Conservation (phyloP, 1,140 invertebrate genomes). For the Helicoverpa armigera region DNA sequence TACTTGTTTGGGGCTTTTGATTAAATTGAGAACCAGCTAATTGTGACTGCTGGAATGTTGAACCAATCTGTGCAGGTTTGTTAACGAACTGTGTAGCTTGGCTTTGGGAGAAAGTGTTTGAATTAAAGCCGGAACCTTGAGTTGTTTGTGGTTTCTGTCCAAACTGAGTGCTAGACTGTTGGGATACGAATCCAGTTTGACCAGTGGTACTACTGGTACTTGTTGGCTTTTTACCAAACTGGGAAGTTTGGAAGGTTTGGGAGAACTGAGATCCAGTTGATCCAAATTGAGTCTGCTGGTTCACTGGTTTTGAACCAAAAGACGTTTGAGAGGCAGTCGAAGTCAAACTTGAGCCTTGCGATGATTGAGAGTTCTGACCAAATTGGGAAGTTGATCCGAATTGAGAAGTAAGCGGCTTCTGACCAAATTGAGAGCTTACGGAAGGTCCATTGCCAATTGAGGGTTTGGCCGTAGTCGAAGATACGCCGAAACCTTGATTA, state of each 20-base stretch:
- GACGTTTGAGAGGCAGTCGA: not conserved
- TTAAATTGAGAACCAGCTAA: conserved; percentile 6
- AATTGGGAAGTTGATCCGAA: not conserved
- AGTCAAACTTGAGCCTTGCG: not conserved
- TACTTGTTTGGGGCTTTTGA: conserved; percentile 13
- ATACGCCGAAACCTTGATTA: not conserved
- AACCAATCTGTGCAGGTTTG: conserved; percentile 1
- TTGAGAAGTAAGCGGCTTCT: not conserved
- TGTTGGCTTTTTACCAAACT: not conserved
- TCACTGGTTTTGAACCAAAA: not conserved
- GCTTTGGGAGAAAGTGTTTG: not conserved
- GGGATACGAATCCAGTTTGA: no score
- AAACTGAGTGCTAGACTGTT: not conserved
- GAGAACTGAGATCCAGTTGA: not conserved
- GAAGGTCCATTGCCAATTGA: not conserved
- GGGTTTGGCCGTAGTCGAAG: not conserved
- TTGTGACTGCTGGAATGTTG: not conserved
- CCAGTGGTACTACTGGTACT: no score
- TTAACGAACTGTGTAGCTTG: conserved; percentile 7
- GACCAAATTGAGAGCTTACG: not conserved
- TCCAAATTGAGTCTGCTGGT: conserved; percentile 1
- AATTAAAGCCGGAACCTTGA: not conserved
- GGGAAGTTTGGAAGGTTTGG: not conserved
- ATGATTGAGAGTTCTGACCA: not conserved
- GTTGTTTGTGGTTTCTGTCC: not conserved